phyloP scores from a whole-genome alignment of 2,797 vertebrate species.

The Ctenosaura bakeri region DNA sequence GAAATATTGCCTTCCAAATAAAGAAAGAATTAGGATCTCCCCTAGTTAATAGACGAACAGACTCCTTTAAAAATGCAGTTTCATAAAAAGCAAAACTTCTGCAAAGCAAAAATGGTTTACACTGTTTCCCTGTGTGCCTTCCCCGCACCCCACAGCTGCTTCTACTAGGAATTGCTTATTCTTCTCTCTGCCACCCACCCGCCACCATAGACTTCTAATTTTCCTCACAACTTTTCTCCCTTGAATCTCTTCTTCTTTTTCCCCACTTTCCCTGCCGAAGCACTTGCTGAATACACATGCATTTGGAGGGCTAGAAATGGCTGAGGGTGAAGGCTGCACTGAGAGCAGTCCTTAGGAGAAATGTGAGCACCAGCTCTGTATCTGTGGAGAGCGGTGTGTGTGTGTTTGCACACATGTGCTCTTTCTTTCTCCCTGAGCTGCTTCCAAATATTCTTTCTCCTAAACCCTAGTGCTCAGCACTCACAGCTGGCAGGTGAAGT shows the following conservation, averaged over 20 bases:
- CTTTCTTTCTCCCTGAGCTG: not conserved
- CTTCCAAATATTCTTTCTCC: not conserved
- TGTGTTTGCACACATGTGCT: not conserved
- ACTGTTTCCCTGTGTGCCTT: not conserved
- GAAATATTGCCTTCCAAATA: not conserved
- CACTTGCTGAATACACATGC: not conserved
- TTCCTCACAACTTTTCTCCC: constrained; percentile 5
- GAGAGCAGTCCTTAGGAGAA: not conserved
- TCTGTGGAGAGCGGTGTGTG: not conserved
- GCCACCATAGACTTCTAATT: not conserved
- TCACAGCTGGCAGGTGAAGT: constrained; percentile 1
- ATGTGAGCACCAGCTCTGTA: not conserved
- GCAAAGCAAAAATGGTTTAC: not conserved
- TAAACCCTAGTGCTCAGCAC: constrained; percentile 5
- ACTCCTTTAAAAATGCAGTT: constrained; percentile 7
- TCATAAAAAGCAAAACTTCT: not conserved
- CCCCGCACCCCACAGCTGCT: too few species aligned
- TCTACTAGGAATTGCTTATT: not conserved
- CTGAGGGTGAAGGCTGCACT: not conserved
- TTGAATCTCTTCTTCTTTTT: not conserved
- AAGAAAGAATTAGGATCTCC: not conserved
- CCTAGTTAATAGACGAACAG: not conserved
- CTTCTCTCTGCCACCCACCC: not conserved
- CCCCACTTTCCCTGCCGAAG: not conserved
- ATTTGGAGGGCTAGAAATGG: not conserved